A percentile compares a stretch with the other conserved stretches of the same genome.
These are phyloP conservation scores for Bilobella aurantiaca DNA, from an alignment of 1,140 invertebrate species.

Conservation along the genomic window DNA sequence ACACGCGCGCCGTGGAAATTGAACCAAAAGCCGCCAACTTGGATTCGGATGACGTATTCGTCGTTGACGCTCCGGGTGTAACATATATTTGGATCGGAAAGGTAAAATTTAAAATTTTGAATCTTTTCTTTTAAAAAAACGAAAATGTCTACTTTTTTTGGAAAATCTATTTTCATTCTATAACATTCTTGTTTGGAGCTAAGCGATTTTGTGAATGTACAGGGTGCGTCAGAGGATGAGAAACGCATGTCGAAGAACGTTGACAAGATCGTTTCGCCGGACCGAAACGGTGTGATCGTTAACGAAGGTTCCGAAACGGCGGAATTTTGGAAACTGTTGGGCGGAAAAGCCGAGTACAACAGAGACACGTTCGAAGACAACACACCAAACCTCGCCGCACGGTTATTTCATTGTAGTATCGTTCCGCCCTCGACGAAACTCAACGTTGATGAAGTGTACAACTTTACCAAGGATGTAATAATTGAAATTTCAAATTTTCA, in stretches of 20 bases:
- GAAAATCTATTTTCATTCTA: no score
- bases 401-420: conserved; percentile 57
- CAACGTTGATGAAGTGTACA: conserved; percentile 55
- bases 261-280: conserved; percentile 46
- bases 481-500: background rate
- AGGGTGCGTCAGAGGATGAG: conserved; percentile 56
- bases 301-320: conserved; percentile 60
- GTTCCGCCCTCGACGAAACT: conserved; percentile 47
- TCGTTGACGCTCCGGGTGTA: conserved; percentile 49
- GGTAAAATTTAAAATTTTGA: conserved; percentile 39
- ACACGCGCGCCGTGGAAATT: conserved; percentile 56
- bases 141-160: background rate
- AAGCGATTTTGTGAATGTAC: no score
- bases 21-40: conserved; percentile 49
- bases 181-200: no score
- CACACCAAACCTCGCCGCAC: conserved; percentile 41
- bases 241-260: conserved; percentile 50
- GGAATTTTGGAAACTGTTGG: conserved; percentile 62
- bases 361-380: conserved; percentile 39
- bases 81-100: conserved; percentile 60
- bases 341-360: conserved; percentile 51
- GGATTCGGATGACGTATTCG: conserved; percentile 60
- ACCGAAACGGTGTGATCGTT: conserved; percentile 45
- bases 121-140: background rate
- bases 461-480: conserved; percentile 49